Conservation (phyloP, 2,888 invertebrate genomes). For the Oscheius onirici region DNA sequence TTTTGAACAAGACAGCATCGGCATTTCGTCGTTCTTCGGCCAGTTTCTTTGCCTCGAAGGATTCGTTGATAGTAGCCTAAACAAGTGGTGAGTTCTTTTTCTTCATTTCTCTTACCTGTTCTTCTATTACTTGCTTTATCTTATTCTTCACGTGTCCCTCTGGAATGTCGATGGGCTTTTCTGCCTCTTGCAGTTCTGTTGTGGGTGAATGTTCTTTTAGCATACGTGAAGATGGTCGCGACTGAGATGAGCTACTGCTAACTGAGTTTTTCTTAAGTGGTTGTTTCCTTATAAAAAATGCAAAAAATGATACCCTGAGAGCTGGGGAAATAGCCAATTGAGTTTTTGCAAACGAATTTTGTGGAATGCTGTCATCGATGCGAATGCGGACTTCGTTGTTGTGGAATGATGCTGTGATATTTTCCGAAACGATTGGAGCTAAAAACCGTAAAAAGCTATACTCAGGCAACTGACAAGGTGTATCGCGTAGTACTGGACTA, state of each 20-base stretch:
- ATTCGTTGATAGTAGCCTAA: slow-evolving; percentile 21
- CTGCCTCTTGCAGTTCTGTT: background rate
- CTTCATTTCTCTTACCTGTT: slow-evolving; percentile 1
- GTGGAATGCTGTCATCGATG: slow-evolving; percentile 7
- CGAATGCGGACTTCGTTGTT: slow-evolving; percentile 20
- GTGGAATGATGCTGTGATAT: slow-evolving; percentile 20
- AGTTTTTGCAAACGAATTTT: slow-evolving; percentile 1
- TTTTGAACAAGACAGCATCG: slow-evolving; percentile 27
- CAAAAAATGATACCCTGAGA: background rate
- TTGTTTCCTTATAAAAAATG: background rate
- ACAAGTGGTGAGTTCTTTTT: background rate
- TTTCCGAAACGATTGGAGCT: slow-evolving; percentile 6
- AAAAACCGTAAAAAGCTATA: background rate
- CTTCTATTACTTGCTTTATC: slow-evolving; percentile 31
- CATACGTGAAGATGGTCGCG: background rate
- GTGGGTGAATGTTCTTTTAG: background rate
- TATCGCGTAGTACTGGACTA: background rate
- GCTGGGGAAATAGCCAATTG: background rate
- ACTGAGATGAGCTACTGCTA: slow-evolving; percentile 2
- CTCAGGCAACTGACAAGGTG: background rate
- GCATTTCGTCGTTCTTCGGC: slow-evolving; percentile 27
- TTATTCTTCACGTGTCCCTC: slow-evolving; percentile 31
- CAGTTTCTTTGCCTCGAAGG: slow-evolving; percentile 22
- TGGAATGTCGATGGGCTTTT: slow-evolving; percentile 10
- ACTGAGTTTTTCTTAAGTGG: slow-evolving; percentile 7